phyloP scores from a whole-genome alignment of 1,140 invertebrate species.

The Drosophila bipectinata region DNA sequence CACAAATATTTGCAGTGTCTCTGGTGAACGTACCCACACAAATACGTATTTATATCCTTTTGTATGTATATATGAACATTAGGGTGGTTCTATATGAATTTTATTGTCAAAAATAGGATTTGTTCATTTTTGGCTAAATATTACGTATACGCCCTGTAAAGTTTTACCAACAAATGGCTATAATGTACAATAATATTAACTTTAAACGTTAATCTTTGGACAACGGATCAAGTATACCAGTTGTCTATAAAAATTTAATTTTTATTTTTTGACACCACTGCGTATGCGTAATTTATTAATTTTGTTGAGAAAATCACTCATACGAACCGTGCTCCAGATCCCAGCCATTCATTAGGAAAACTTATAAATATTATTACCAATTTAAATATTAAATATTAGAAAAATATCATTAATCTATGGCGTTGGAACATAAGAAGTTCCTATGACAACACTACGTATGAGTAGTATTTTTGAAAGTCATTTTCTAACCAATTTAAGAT shows the following conservation, averaged over 20 bases:
- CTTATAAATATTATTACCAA: too few species aligned
- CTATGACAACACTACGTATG: not conserved
- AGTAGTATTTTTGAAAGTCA: not conserved
- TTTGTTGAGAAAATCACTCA: not conserved
- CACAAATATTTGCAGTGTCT: slow-evolving; percentile 50
- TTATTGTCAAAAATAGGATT: too few species aligned
- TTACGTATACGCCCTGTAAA: too few species aligned
- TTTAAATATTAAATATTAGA: too few species aligned
- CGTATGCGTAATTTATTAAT: not conserved
- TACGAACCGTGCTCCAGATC: not conserved
- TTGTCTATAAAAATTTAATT: not conserved
- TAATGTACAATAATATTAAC: too few species aligned
- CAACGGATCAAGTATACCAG: not conserved
- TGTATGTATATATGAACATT: not conserved
- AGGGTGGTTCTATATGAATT: not conserved
- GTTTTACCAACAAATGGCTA: too few species aligned
- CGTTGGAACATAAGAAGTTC: too few species aligned
- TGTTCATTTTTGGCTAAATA: too few species aligned
- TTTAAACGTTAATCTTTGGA: too few species aligned
- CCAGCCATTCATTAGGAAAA: too few species aligned
- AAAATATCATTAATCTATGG: too few species aligned
- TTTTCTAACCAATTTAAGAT: not conserved
- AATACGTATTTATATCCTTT: not conserved
- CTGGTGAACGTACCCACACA: slow-evolving; percentile 17
- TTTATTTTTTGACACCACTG: not conserved